Evolutionary conservation across 1,140 invertebrate species (phyloP).

Genomic region (Fopius arisanus): DNA sequence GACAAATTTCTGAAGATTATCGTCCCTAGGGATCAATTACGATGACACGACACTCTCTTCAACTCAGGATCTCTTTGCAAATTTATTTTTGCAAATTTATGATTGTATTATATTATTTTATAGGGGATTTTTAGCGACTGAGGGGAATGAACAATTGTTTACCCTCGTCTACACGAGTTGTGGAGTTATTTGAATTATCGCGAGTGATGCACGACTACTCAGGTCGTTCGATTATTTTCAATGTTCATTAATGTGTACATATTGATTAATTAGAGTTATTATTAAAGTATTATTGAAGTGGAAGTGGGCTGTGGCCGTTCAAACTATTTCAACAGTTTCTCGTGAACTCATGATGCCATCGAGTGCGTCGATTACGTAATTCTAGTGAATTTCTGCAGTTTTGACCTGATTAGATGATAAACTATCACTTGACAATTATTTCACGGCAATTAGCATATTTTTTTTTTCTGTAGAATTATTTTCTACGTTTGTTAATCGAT

Average conservation of each 20-base stretch:
- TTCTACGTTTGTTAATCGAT: too few relatives aligned
- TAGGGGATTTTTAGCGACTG: neutral
- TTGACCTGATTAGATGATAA: too few relatives aligned
- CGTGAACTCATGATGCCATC: too few relatives aligned
- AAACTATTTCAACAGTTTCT: neutral
- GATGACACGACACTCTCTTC: neutral
- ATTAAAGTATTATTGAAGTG: neutral
- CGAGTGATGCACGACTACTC: neutral
- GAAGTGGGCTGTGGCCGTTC: neutral
- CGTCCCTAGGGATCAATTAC: neutral
- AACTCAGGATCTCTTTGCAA: conserved; percentile 3
- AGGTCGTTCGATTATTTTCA: neutral
- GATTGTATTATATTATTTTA: conserved; percentile 3
- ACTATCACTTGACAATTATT: too few relatives aligned
- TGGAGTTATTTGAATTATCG: neutral
- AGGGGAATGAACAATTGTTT: neutral
- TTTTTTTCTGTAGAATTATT: too few relatives aligned
- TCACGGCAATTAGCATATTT: too few relatives aligned
- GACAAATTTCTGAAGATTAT: conserved; percentile 2
- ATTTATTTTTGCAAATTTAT: neutral
- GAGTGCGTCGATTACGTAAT: too few relatives aligned
- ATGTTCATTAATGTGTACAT: neutral
- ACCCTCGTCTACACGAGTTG: neutral
- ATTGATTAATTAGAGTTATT: neutral
- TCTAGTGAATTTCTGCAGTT: neutral